A percentile compares a stretch with the other conserved stretches of the same genome.
Conservation (phyloP, 92 coral and sea anemone genomes). For the Paragorgia papillata region DNA sequence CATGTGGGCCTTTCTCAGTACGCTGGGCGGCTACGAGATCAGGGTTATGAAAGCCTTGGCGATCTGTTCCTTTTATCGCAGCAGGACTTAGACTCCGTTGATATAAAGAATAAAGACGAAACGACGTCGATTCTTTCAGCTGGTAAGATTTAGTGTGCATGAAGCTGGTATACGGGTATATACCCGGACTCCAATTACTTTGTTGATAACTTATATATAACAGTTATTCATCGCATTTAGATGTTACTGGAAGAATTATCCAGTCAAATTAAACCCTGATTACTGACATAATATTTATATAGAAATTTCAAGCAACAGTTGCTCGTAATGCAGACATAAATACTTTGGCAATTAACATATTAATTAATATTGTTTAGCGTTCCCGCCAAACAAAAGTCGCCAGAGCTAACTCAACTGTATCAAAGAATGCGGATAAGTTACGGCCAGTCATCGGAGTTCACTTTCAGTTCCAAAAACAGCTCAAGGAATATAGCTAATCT, state of each 20-base stretch:
- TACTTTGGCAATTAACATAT: too few species aligned
- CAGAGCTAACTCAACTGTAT: too few species aligned
- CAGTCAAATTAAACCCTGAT: too few species aligned
- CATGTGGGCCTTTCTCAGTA: conserved; percentile 44
- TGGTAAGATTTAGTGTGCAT: conserved; percentile 54
- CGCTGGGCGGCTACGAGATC: conserved; percentile 35
- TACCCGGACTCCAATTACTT: too few species aligned
- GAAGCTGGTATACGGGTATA: neutral
- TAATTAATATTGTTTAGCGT: too few species aligned
- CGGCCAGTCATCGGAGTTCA: too few species aligned
- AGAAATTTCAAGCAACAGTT: neutral
- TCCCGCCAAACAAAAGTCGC: too few species aligned
- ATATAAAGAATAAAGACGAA: conserved; percentile 31
- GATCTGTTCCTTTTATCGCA: conserved; percentile 51
- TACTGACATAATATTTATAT: neutral
- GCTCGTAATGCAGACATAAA: neutral
- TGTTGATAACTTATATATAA: too few species aligned
- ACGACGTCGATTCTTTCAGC: conserved; percentile 58
- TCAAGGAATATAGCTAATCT: too few species aligned
- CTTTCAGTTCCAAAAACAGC: too few species aligned
- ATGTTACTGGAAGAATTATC: neutral
- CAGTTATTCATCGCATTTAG: too few species aligned
- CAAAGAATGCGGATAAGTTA: too few species aligned
- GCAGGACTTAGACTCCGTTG: conserved; percentile 54
- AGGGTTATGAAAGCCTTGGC: conserved; percentile 54